Conservation (phyloP, 2,888 invertebrate genomes). For the Nephrotoma flavescens region DNA sequence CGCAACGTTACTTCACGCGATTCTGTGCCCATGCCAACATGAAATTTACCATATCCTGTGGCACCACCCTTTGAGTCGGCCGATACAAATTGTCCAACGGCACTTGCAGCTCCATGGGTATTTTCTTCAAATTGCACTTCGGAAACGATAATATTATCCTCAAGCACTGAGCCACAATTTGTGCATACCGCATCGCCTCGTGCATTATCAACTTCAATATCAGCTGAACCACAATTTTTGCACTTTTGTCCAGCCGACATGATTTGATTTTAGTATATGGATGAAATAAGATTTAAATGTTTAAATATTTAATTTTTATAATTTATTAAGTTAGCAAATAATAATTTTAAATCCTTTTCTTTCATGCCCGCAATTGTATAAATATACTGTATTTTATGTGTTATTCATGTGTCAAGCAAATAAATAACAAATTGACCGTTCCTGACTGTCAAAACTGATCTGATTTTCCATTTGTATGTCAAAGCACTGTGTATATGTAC, state of each 20-base stretch:
- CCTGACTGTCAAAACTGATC: not conserved
- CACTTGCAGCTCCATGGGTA: slow-evolving; percentile 70
- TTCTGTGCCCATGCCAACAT: slow-evolving; percentile 68
- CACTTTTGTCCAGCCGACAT: slow-evolving; percentile 55
- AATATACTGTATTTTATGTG: not conserved
- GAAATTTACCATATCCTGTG: slow-evolving; percentile 67
- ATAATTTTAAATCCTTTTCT: not conserved
- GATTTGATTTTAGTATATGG: not conserved
- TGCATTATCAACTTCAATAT: slow-evolving; percentile 88
- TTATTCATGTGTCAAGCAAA: not conserved
- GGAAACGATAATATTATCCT: slow-evolving; percentile 91
- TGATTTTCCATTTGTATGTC: no score
- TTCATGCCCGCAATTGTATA: not conserved
- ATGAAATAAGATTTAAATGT: no score
- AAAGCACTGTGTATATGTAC: no score
- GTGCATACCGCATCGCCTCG: slow-evolving; percentile 94
- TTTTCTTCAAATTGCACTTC: slow-evolving; percentile 94
- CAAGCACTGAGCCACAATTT: slow-evolving; percentile 88
- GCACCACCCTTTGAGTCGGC: slow-evolving; percentile 76
- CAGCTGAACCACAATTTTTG: slow-evolving; percentile 74
- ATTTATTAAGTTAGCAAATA: not conserved
- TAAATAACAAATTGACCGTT: not conserved
- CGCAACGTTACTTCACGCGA: slow-evolving; percentile 84
- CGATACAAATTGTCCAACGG: slow-evolving; percentile 88
- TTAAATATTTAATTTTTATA: not conserved